Evolutionary conservation across 2,797 vertebrate genomes (phyloP).

Genomic region (Benthosema pterotum): DNA sequence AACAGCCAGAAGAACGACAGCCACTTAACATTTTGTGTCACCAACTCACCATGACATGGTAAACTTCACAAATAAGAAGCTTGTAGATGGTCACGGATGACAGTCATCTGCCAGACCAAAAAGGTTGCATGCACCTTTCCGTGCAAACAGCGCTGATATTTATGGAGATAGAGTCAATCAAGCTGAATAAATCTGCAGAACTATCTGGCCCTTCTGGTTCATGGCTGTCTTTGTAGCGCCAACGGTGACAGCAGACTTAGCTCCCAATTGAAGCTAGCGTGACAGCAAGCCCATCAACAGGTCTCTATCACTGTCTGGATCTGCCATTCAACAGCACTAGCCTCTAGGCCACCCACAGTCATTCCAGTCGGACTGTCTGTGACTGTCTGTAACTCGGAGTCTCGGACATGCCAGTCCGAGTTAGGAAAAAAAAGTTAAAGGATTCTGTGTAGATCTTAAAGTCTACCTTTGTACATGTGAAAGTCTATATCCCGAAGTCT

Average conservation of each 20-base stretch:
- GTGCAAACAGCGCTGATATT: slow-evolving; percentile 35
- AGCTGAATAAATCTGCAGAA: slow-evolving; percentile 42
- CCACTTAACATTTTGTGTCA: slow-evolving; percentile 44
- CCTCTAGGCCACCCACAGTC: slow-evolving; percentile 43
- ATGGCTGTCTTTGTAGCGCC: not conserved
- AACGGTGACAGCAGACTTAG: not conserved
- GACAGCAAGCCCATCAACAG: slow-evolving; percentile 43
- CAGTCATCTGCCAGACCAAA: slow-evolving; percentile 45
- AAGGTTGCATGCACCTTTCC: slow-evolving; percentile 18
- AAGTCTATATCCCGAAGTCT: no score
- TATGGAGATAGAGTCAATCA: slow-evolving; percentile 37
- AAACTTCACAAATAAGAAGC: slow-evolving; percentile 18
- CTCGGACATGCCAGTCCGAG: not conserved
- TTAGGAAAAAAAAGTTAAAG: slow-evolving; percentile 2
- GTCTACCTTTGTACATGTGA: not conserved
- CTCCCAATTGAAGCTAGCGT: slow-evolving; percentile 6
- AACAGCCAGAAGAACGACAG: slow-evolving; percentile 41
- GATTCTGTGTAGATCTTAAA: not conserved
- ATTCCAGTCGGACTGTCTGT: no score
- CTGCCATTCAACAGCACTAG: slow-evolving; percentile 20
- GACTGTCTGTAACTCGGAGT: no score
- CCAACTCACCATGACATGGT: slow-evolving; percentile 35
- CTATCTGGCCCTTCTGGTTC: slow-evolving; percentile 65
- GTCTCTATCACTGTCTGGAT: slow-evolving; percentile 44
- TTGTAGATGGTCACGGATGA: slow-evolving; percentile 35